These are phyloP conservation scores for Portunus trituberculatus DNA, from an alignment of 1,140 invertebrate genomes.

Conservation along the genomic window DNA sequence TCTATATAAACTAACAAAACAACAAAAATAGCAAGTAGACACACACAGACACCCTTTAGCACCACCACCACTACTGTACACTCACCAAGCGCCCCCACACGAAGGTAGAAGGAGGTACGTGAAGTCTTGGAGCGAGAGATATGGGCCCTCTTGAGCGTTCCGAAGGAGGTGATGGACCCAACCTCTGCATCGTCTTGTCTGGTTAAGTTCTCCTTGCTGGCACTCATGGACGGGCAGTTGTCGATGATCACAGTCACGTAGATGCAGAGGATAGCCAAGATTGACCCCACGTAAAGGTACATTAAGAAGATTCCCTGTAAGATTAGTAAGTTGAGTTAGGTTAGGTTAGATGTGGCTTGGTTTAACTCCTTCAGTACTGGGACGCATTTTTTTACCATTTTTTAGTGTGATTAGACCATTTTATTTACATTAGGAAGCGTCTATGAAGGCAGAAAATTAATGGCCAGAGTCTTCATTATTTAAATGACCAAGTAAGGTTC, in stretches of 20 bases:
- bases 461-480: too few relatives aligned
- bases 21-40: not conserved
- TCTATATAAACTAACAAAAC: too few relatives aligned
- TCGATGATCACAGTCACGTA: constrained; percentile 85
- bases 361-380: too few relatives aligned
- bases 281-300: constrained; percentile 85
- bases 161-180: constrained; percentile 82
- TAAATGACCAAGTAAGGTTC: too few relatives aligned
- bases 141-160: constrained; percentile 83
- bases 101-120: constrained; percentile 85
- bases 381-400: too few relatives aligned
- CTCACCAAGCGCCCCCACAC: constrained; percentile 86
- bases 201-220: constrained; percentile 78
- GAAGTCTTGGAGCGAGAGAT: constrained; percentile 83
- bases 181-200: constrained; percentile 78
- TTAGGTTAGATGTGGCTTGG: too few relatives aligned
- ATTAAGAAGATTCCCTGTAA: constrained; percentile 85
- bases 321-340: not conserved
- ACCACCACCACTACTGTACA: not conserved
- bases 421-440: too few relatives aligned
- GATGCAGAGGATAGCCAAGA: constrained; percentile 85
- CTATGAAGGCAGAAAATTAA: too few relatives aligned
- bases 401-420: too few relatives aligned
- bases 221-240: constrained; percentile 82
- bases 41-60: not conserved